phyloP scores from a whole-genome alignment of 2,797 vertebrate species.

The Coracias cyanogaster region DNA sequence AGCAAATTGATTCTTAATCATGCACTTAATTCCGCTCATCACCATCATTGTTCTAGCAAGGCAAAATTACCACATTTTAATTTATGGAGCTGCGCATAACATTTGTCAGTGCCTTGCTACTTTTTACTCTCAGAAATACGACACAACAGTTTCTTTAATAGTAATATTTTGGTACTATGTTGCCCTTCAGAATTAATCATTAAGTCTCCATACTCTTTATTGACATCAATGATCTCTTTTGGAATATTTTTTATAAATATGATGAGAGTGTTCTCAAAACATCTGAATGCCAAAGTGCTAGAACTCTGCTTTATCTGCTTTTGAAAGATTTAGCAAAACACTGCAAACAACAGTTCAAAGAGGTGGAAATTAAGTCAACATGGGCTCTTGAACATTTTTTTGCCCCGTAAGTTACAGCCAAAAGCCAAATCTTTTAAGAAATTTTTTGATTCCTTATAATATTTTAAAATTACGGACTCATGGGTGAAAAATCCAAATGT shows the following conservation, averaged over 20 bases:
- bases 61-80: neutral
- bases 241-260: neutral
- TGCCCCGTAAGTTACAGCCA: neutral
- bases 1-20: conserved; percentile 33
- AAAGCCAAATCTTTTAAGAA: neutral
- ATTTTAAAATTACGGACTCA: neutral
- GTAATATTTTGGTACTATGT: neutral
- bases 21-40: neutral
- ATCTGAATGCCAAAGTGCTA: neutral
- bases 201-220: neutral
- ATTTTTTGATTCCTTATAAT: neutral
- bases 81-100: neutral
- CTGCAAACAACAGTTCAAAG: neutral
- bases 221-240: neutral
- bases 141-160: neutral
- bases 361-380: neutral
- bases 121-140: neutral
- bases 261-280: neutral
- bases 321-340: neutral
- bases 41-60: neutral
- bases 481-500: neutral
- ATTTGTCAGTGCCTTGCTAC: neutral
- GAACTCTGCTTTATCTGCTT: neutral
- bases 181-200: neutral
- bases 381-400: rapidly evolving